Percentiles rank a stretch among this genome's conserved stretches.
phyloP scores from a whole-genome alignment of 2,113 vertebrate species.

The Mungos mungo region DNA sequence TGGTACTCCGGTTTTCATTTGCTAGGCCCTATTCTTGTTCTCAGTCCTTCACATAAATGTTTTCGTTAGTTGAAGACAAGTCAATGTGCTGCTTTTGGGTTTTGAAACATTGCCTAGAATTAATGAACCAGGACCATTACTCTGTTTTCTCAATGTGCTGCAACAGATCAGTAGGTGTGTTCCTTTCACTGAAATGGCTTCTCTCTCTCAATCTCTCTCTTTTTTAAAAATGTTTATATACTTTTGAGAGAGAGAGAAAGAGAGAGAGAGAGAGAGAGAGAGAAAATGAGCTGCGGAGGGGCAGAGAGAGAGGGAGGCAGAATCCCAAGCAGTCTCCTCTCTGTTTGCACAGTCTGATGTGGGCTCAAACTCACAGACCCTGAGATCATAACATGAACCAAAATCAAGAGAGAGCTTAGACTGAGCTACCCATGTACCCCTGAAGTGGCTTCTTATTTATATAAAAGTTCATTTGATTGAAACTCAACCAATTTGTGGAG shows the following conservation, averaged over 20 bases:
- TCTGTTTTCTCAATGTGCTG: neutral
- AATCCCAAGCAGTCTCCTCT: too few relatives aligned
- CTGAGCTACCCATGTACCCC: neutral
- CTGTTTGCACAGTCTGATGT: too few relatives aligned
- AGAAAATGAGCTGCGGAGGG: too few relatives aligned
- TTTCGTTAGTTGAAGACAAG: conserved; percentile 16
- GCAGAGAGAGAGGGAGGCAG: too few relatives aligned
- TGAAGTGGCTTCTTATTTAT: neutral
- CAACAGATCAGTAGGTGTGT: neutral
- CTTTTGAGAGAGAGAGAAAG: too few relatives aligned
- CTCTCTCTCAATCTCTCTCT: neutral
- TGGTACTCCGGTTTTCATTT: neutral
- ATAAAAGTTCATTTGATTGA: conserved; percentile 16
- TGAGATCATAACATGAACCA: too few relatives aligned
- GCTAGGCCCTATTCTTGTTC: neutral
- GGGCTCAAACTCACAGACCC: too few relatives aligned
- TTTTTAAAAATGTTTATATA: too few relatives aligned
- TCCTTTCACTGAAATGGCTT: neutral
- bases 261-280: too few relatives aligned
- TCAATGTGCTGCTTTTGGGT: neutral
- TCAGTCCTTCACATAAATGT: neutral
- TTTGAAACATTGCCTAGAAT: neutral
- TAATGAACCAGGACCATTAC: neutral
- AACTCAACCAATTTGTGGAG: neutral
- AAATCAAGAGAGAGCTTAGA: too few relatives aligned